phyloP scores from a whole-genome alignment of 1,140 invertebrate genomes.

The Rhagoletis zephyria region DNA sequence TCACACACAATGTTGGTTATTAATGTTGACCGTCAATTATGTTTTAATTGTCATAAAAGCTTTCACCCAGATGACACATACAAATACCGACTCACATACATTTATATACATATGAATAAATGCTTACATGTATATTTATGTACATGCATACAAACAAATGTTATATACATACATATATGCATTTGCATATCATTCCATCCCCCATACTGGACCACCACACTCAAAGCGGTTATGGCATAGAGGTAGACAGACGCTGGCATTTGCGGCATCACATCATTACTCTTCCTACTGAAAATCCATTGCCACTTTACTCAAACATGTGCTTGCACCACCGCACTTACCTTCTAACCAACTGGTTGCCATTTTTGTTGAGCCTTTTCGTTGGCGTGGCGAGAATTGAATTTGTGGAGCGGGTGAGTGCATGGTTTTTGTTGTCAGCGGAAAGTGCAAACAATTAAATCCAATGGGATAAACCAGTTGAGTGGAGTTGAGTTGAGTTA shows the following conservation, averaged over 20 bases:
- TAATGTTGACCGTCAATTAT: constrained; percentile 74
- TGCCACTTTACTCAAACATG: neutral
- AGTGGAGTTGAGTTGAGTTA: neutral
- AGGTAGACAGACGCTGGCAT: neutral
- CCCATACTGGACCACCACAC: neutral
- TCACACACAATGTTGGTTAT: constrained; percentile 61
- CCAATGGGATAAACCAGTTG: constrained; percentile 68
- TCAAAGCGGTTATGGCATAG: neutral
- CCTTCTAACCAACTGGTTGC: neutral
- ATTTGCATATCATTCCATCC: neutral
- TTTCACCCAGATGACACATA: constrained; percentile 22
- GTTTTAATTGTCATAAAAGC: constrained; percentile 74
- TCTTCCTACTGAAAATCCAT: neutral
- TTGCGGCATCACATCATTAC: neutral
- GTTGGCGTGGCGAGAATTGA: neutral
- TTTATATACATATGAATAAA: neutral
- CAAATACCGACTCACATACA: neutral
- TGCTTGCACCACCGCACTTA: neutral
- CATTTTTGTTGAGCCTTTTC: constrained; percentile 12
- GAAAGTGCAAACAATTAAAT: constrained; percentile 68
- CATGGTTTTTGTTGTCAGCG: constrained; percentile 38
- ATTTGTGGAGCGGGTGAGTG: constrained; percentile 23
- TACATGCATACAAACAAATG: neutral
- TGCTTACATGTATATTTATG: neutral
- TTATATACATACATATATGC: neutral